Conservation (phyloP, 2,888 invertebrate genomes). For the Cephus nigrinus region DNA sequence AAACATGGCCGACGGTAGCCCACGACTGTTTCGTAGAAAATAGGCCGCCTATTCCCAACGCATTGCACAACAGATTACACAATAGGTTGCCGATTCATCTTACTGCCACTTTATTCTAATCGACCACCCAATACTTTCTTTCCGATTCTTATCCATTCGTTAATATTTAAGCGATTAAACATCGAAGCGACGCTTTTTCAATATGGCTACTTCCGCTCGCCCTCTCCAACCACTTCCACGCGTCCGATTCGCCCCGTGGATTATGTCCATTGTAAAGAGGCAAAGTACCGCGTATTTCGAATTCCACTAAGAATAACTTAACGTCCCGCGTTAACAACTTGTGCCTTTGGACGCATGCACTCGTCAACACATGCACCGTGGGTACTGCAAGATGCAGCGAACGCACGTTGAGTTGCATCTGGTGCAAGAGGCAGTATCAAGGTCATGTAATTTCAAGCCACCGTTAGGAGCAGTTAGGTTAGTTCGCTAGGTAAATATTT, state of each 20-base stretch:
- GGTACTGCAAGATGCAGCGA: neutral
- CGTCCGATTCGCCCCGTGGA: neutral
- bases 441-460: neutral
- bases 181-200: neutral
- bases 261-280: constrained; percentile 1
- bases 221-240: neutral
- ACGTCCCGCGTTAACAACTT: constrained; percentile 27
- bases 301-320: constrained; percentile 30
- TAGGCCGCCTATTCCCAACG: neutral
- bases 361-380: neutral
- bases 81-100: neutral
- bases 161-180: neutral
- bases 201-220: neutral
- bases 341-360: constrained; percentile 6
- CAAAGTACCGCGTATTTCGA: constrained; percentile 28
- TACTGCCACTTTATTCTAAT: neutral
- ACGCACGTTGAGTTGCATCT: neutral
- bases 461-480: neutral
- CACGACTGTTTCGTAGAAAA: neutral
- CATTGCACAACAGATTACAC: neutral
- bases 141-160: neutral
- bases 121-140: neutral
- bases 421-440: neutral
- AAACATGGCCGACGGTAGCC: neutral
- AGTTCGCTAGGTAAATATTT: neutral